Evolutionary conservation across 2,888 invertebrate species (phyloP).

Genomic region (Dicyrtomina minuta): DNA sequence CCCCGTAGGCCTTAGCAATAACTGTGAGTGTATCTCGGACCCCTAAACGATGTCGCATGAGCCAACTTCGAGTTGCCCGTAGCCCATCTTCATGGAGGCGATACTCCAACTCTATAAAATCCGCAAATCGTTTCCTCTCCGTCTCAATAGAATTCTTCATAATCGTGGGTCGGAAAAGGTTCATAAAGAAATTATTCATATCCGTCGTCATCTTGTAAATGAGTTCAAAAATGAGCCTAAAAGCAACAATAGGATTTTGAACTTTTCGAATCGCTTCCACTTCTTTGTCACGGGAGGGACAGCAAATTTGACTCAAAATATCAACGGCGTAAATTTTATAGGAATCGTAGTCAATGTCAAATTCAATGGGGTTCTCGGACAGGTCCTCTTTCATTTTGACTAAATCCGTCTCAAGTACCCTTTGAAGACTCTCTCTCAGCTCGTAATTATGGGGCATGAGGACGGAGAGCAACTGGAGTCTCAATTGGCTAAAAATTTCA

Average conservation of each 20-base stretch:
- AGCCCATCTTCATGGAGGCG: constrained; percentile 24
- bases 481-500: background rate
- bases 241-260: background rate
- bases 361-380: constrained; percentile 8
- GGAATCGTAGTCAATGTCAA: background rate
- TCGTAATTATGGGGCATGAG: constrained; percentile 29
- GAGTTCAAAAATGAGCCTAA: constrained; percentile 7
- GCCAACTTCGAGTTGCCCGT: constrained; percentile 13
- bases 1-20: constrained; percentile 20
- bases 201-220: constrained; percentile 10
- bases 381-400: background rate
- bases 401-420: constrained; percentile 4
- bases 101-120: constrained; percentile 21
- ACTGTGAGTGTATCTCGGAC: constrained; percentile 8
- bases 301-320: constrained; percentile 19
- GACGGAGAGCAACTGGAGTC: constrained; percentile 2
- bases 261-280: background rate
- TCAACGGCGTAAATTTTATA: constrained; percentile 1
- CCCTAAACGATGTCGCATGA: background rate
- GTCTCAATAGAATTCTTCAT: constrained; percentile 6
- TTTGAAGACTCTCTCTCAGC: constrained; percentile 4
- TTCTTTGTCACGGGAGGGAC: constrained; percentile 13
- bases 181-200: constrained; percentile 21
- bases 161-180: constrained; percentile 10
- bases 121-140: constrained; percentile 23